Base-by-base conservation (phyloP, 2,113 vertebrate genomes). In the Uropsilus gracilis region DNA sequence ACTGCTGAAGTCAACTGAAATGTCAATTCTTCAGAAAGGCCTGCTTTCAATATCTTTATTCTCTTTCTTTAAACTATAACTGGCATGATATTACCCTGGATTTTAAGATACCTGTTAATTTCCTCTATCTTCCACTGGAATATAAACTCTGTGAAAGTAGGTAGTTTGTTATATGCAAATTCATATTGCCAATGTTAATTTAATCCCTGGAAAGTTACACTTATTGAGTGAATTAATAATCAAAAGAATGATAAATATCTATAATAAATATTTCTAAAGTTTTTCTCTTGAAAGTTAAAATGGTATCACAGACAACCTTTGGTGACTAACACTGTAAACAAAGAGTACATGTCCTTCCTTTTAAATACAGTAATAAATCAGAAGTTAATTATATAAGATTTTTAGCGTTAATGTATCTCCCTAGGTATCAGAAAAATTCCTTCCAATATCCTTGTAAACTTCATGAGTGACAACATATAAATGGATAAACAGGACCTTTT, bases 141-240 rank as follows among this genome's bases (percentile, higher is more conserved):
- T 69, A 5, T 30, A 73, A 64, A 80, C 32, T 93, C 42, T 44
- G 17, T 72, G 32, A 82, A 53, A 53, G 48, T 53, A 81, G 24
- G 22, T 26, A 44, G 8, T 59, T 86, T 66, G 28, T 81, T 59
- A 81, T 50, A 55, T 61, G 3, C 20, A 28, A 0, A 6, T n/a
- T 75, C 8, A 28, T 59, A 12, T 78, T 20, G 59, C 28, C 6
- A 55, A 20, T 6, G 80, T 13, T 66, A 68, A 7, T 24, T 80
- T 46, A 87, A 22, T 39, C 26, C 16, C 80, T 89, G 20, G 4
- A 5, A 24, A 13, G 17, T 44, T 28, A 20, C 46, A 85, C 59
- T 89, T 91, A 93, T 77, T 53, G 42, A 93, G 14, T 81, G 20
- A 89, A 64, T 64, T 39, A 37, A 73, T 81, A 73, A 89, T 11